Base-by-base conservation (phyloP, 2,888 invertebrate species). In the Acleris literana region DNA sequence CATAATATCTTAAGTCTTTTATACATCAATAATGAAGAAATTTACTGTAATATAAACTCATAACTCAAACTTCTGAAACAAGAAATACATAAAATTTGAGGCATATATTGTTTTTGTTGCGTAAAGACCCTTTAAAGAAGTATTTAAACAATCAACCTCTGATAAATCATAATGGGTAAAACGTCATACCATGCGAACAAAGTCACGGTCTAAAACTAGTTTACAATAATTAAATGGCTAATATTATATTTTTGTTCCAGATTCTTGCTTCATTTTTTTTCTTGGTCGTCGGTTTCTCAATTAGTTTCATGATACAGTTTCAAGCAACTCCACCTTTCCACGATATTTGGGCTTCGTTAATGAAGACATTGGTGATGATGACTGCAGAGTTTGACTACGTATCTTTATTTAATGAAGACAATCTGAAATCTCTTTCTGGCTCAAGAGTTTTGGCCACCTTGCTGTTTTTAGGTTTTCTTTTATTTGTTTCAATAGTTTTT, bases 331-430 rank as follows among this genome's bases (percentile, higher is more conserved):
- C 72, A 11, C 78, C 83, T 0, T 88, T 87, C 70, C 68, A 70
- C 5, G 76, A 73, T 39, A 79, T 82, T 1, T 79, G 80, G 71
- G 71, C 74, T 25, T 74, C 84, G 2, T 66, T 87, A 11, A 74
- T 84, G 11, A 85, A 84, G 70, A 84, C 85, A 1, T 72, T 85
- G 16, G 82, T 85, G 18, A 87, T 88, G 86, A 83, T 84, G 83
- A 84, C 83, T 48, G 81, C 83, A 2, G 87, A 88, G 70, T 84
- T 84, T 60, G 85, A 87, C 68, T 85, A 86, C 68, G 69, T 69
- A 1, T 74, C 76, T 48, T 84, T 5, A 56, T 77, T 49, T 18
- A 49, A 49, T 17, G 48, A 58, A 25, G 17, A 18, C 17, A 46
- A 17, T 18, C 25, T 58, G 7, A 17, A 46, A 25, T 5, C 9